phyloP scores from a whole-genome alignment of 2,797 vertebrate species.

The Emys orbicularis region DNA sequence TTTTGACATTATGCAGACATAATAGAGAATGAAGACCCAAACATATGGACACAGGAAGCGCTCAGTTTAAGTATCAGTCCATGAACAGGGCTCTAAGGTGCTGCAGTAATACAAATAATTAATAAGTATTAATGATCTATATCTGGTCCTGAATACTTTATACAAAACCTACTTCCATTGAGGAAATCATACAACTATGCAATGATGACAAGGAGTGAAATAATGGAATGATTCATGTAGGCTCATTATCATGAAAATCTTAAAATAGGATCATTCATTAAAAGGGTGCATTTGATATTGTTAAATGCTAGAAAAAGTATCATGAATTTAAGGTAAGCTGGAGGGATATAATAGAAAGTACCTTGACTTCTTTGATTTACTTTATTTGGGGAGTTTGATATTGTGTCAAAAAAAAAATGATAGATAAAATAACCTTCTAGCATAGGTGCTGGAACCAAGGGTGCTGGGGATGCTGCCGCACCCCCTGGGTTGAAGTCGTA shows the following conservation, averaged over 20 bases:
- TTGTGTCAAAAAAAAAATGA: too few species aligned
- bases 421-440: neutral
- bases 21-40: neutral
- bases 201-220: constrained; percentile 38
- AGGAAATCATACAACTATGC: neutral
- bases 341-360: neutral
- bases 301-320: neutral
- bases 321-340: neutral
- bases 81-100: neutral
- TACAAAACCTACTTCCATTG: neutral
- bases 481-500: too few species aligned
- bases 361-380: neutral
- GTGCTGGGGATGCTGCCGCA: too few species aligned
- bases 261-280: neutral
- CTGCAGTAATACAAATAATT: constrained; percentile 28
- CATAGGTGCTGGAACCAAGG: neutral
- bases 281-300: neutral
- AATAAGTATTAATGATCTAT: neutral
- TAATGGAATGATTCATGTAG: neutral
- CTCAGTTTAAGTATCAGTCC: neutral
- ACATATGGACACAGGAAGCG: neutral
- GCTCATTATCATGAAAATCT: constrained; percentile 23
- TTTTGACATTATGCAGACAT: constrained; percentile 15
- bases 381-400: neutral
- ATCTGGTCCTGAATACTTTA: neutral